Conservation (phyloP, 2,113 vertebrate species). For the Galeopterus variegatus region DNA sequence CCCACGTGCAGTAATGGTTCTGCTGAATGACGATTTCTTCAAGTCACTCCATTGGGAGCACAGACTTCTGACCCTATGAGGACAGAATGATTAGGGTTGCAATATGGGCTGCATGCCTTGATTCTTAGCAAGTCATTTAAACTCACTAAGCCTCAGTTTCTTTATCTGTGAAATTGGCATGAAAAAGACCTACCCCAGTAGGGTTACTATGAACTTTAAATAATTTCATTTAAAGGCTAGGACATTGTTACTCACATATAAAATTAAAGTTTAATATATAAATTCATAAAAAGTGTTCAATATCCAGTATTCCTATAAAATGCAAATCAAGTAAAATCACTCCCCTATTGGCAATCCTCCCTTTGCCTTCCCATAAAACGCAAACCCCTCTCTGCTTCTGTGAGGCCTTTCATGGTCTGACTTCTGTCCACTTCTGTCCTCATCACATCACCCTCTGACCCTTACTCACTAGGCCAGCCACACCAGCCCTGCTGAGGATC, state of each 20-base stretch:
- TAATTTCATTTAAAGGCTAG: background rate
- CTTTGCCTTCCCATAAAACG: background rate
- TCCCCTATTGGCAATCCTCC: background rate
- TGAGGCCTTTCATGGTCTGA: background rate
- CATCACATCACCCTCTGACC: background rate
- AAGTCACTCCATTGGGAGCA: background rate
- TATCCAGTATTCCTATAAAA: background rate
- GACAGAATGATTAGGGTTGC: background rate
- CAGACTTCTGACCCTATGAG: background rate
- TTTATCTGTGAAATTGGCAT: background rate
- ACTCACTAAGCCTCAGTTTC: background rate
- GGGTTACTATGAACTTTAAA: background rate
- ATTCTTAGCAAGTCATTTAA: background rate
- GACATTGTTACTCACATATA: background rate
- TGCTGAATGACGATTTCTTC: background rate
- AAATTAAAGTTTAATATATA: background rate
- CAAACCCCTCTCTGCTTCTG: background rate
- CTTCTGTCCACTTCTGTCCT: background rate
- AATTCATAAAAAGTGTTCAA: background rate
- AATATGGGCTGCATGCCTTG: background rate
- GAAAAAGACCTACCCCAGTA: background rate
- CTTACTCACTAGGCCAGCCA: background rate
- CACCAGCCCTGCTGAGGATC: background rate
- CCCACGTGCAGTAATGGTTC: background rate
- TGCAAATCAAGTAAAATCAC: background rate